Base-by-base conservation (phyloP, 2,797 vertebrate species). In the Peromyscus nudipes region DNA sequence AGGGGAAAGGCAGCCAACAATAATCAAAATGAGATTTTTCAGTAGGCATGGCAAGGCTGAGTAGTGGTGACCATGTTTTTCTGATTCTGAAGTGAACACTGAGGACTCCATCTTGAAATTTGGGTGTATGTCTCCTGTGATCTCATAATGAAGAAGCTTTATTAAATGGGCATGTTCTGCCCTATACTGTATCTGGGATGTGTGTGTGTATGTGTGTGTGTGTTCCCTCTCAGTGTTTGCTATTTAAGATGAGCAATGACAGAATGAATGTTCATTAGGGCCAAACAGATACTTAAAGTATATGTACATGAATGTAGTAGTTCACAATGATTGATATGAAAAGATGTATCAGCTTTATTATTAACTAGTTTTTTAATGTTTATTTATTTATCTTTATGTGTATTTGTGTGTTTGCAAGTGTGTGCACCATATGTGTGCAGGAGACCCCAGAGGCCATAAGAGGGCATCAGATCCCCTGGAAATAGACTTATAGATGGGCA, bases 161-260 rank as follows among this genome's bases (percentile, higher is more conserved):
- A 76, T 96, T 91, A 83, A 84, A 84, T 94, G 82, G 92, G 90
- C 14, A 16, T 79, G 57, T 85, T 88, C 13, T 93, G 25, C 67
- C 89, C 34, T 92, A 4, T 34, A 9, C 40, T 60, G 6, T 40
- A 34, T 67, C 19, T 73, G 49, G 31, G 64, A 1, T 52, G 49
- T 52, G 49, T 52, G 49, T 75, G 7, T 49, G 55, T 82, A n/a
- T 37, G 23, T 25, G 40, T 43, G 75, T 43, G 17, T 55, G 29
- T 55, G 21, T 81, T 40, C 14, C 12, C 43, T 34, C 29, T 46
- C 27, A 8, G 40, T 85, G 40, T 46, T 65, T 85, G 82, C 84
- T 69, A 69, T 52, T 79, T 91, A 75, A 89, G 96, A 67, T 91
- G 82, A 94, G 25, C 69, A 73, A 0, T 93, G 77, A 60, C 12